Base-by-base conservation (phyloP, 2,113 vertebrate species). In the Phodopus roborovskii region DNA sequence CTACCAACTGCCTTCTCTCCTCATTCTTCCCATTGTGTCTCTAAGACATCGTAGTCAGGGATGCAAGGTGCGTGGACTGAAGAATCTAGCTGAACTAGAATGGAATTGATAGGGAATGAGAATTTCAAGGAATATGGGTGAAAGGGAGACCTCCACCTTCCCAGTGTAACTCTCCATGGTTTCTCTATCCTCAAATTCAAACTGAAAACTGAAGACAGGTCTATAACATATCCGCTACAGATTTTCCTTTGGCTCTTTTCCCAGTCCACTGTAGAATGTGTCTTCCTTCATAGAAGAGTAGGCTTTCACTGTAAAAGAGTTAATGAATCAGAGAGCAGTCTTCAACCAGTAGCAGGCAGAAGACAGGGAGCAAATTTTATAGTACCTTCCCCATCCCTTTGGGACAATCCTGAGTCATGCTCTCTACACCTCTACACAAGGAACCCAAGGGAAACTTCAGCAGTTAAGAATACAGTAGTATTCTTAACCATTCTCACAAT, bases 241-340 rank as follows among this genome's bases (percentile, higher is more conserved):
- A 56, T 39, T 91, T 92, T n/a, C 60, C 53, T 92, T 94, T 15
- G 24, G 85, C 70, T 75, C 39, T 85, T 74, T 90, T 62, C 53
- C 53, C 45, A 71, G 33, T 16, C 33, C 50, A 39, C 17, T 66
- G 50, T 22, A 70, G 22, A 39, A 74, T 58, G 48, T 12, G 13
- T 56, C 39, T 87, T n/a, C 24, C 30, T 62, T 77, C 24, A 15
- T 9, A 10, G 36, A 62, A 78, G 24, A 26, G 5, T 3, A 78
- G 12, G 6, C 17, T 70, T 81, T 50, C 87, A 70, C 30, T 11
- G 11, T 96, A 53, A 33, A 24, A 92, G 85, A 92, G 83, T 20
- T 28, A 83, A 48, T 1, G 7, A 33, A 33, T 56, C 53, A 4
- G 10, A 11, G 28, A 88, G 36, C 39, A 92, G 30, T 36, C 30